phyloP scores from a whole-genome alignment of 2,888 invertebrate species.

The Ceriagrion tenellum region DNA sequence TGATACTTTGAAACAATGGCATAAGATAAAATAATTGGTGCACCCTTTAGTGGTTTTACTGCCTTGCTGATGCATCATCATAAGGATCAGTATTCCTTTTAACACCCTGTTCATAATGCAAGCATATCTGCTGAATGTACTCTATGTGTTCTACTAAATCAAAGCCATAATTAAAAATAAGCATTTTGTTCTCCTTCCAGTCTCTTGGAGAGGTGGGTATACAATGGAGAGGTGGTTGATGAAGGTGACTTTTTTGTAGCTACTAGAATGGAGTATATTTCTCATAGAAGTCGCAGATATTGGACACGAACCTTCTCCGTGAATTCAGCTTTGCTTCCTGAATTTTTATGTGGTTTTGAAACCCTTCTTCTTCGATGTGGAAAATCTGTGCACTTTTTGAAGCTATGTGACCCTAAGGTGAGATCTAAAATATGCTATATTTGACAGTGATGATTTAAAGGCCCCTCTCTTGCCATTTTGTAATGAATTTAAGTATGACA shows the following conservation, averaged over 20 bases:
- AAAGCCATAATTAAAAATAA: too few species aligned
- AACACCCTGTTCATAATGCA: too few species aligned
- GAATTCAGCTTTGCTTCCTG: slow-evolving; percentile 81
- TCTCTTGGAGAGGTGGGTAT: slow-evolving; percentile 90
- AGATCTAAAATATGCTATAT: slow-evolving; percentile 74
- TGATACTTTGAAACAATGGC: too few species aligned
- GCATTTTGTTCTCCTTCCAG: slow-evolving; percentile 76
- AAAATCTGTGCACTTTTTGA: slow-evolving; percentile 86
- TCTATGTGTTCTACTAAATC: too few species aligned
- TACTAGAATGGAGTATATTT: slow-evolving; percentile 83
- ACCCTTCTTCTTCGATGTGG: slow-evolving; percentile 86
- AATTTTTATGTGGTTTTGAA: slow-evolving; percentile 83
- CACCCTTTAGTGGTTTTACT: too few species aligned
- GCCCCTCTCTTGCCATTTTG: too few species aligned
- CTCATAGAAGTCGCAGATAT: slow-evolving; percentile 83
- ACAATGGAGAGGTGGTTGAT: slow-evolving; percentile 91
- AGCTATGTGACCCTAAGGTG: slow-evolving; percentile 85
- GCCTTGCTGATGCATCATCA: too few species aligned
- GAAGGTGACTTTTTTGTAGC: slow-evolving; percentile 92
- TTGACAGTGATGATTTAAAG: too few species aligned
- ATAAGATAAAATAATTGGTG: too few species aligned
- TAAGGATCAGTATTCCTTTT: too few species aligned
- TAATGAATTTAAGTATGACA: too few species aligned
- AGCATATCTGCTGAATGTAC: too few species aligned
- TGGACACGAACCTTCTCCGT: slow-evolving; percentile 85